Conservation (phyloP, 37 sponge, comb jelly and placozoan genomes). For the Hexactinellida sp. region DNA sequence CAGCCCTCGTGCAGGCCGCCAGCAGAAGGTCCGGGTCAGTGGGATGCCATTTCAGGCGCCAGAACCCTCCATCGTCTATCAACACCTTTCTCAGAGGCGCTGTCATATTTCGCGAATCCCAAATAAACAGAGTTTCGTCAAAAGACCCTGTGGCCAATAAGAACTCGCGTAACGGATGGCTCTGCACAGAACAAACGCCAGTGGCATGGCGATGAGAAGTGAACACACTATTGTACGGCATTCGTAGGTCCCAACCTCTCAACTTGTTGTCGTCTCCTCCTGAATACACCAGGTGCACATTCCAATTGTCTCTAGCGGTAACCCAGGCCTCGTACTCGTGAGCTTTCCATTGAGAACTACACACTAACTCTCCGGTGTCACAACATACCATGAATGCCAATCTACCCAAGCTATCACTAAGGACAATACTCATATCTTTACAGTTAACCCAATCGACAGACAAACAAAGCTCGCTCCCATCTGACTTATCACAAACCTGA, state of each 20-base stretch:
- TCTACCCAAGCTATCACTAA: slow-evolving; percentile 19
- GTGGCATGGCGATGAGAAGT: slow-evolving; percentile 42
- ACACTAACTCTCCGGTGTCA: not conserved
- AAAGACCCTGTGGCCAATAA: slow-evolving; percentile 61
- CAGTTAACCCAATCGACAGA: not conserved
- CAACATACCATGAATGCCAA: slow-evolving; percentile 12
- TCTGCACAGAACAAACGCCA: slow-evolving; percentile 72
- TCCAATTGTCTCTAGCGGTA: slow-evolving; percentile 30
- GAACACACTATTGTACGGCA: not conserved
- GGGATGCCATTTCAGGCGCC: slow-evolving; percentile 77
- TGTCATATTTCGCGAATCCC: slow-evolving; percentile 47
- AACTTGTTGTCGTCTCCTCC: slow-evolving; percentile 32
- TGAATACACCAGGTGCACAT: slow-evolving; percentile 37
- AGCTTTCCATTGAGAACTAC: slow-evolving; percentile 37
- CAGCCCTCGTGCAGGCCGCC: slow-evolving; percentile 57
- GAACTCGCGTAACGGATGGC: slow-evolving; percentile 30
- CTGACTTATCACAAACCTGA: not conserved
- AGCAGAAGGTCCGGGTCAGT: slow-evolving; percentile 22
- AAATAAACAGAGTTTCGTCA: slow-evolving; percentile 53
- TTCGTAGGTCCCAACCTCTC: slow-evolving; percentile 18
- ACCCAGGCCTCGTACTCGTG: slow-evolving; percentile 81
- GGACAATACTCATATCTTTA: not conserved
- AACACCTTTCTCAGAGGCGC: slow-evolving; percentile 28
- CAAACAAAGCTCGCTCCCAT: not conserved
- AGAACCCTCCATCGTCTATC: slow-evolving; percentile 73